A percentile compares a stretch with the other conserved stretches of the same genome.
These are phyloP conservation scores for Erebia ligea DNA, from an alignment of 2,888 invertebrate species.

Conservation along the genomic window DNA sequence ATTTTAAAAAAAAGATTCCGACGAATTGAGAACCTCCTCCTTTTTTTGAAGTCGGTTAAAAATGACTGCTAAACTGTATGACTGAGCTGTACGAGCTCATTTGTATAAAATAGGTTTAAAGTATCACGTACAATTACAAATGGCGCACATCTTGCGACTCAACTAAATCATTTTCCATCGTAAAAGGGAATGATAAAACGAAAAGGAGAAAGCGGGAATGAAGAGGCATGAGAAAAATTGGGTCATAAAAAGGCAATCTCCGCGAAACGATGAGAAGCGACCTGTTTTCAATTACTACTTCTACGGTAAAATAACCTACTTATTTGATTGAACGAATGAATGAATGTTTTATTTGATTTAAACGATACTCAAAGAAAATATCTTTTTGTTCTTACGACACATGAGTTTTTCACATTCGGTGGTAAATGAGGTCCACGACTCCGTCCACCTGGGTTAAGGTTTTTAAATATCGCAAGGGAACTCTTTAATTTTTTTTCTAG, in stretches of 20 bases:
- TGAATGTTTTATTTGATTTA: background rate
- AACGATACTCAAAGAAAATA: background rate
- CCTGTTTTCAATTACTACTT: slow-evolving; percentile 62
- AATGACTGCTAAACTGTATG: background rate
- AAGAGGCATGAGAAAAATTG: slow-evolving; percentile 69
- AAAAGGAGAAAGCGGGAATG: slow-evolving; percentile 30
- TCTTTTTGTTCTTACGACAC: too few relatives aligned
- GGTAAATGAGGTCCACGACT: too few relatives aligned
- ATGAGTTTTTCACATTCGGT: too few relatives aligned
- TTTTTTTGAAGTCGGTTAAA: too few relatives aligned
- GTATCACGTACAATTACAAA: slow-evolving; percentile 16
- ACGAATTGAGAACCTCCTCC: too few relatives aligned
- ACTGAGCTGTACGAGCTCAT: background rate
- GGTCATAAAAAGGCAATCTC: slow-evolving; percentile 71
- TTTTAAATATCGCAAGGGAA: too few relatives aligned
- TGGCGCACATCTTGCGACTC: slow-evolving; percentile 15
- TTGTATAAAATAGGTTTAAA: slow-evolving; percentile 12
- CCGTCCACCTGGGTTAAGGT: too few relatives aligned
- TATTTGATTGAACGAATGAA: slow-evolving; percentile 15
- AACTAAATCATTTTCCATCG: slow-evolving; percentile 24
- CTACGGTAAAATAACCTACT: slow-evolving; percentile 12
- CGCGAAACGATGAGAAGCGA: slow-evolving; percentile 56
- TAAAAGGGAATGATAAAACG: slow-evolving; percentile 34
- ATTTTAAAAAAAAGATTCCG: too few relatives aligned
- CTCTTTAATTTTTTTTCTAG: too few relatives aligned